Evolutionary conservation across 2,113 vertebrate species (phyloP), one percentile per base, ranked within the genome.

Genomic region (Cichladusa arquata): DNA sequence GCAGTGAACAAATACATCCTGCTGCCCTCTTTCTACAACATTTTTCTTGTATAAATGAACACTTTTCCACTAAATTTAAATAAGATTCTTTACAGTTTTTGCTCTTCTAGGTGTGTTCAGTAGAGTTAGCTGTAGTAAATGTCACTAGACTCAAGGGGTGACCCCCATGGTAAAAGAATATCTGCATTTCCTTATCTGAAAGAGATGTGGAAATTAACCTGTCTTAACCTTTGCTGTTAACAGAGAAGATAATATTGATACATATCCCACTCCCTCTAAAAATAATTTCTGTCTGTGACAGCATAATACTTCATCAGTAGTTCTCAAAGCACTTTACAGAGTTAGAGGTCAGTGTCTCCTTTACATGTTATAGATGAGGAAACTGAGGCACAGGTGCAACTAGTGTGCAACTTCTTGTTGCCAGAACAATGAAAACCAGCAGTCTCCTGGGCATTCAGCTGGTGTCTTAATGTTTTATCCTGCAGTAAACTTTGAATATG

Each of bases 351-450:
- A 2, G 0, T 61, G 29, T 84, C n/a, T 72, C 16, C 11, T 0
- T 71, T 42, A 10, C 16, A 1, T 31, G 9, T 54, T 64, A 51
- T 7, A 53, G 23, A 36, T 40, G 18, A 51, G 53, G 45, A 90
- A 72, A 26, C 31, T 72, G 42, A 92, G 58, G 42, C 58, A 54
- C 0, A 0, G 42, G 36, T 6, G 2, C n/a, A n/a, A 3, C 19
- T 26, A 34, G 19, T 11, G 16, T 53, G 12, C 29, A 56, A 14
- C 18, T 74, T 64, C 18, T 38, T 58, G 1, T 65, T 86, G 23
- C 28, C 19, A 72, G 50, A 85, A 50, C 0, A 66, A 42, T 65
- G 12, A 83, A 77, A 88, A 54, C 5, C 22, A 56, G 3, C 10
- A 24, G 3, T 44, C 10, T 81, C 4, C 19, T 40, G 40, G 12